phyloP scores from a whole-genome alignment of 2,888 invertebrate species.

The Watsonalla cultraria region DNA sequence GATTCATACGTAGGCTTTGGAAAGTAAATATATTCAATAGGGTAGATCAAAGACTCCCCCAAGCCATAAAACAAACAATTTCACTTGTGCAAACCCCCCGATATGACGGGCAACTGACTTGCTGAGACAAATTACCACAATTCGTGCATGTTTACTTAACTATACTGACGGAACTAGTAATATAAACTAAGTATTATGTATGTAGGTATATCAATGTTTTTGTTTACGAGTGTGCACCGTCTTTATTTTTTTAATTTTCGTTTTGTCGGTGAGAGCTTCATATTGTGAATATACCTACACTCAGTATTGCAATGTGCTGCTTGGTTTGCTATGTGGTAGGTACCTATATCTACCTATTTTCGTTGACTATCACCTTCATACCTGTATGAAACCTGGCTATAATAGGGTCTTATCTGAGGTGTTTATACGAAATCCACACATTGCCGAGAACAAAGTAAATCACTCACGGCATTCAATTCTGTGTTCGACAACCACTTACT shows the following conservation, averaged over 20 bases:
- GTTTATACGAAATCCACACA: conserved; percentile 15
- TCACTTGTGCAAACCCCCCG: conserved; percentile 12
- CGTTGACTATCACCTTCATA: conserved; percentile 2
- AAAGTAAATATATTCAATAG: conserved; percentile 9
- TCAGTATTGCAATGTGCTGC: too few species aligned
- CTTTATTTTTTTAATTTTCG: too few species aligned
- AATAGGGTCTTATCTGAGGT: too few species aligned
- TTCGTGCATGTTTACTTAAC: conserved; percentile 28
- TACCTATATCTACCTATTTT: conserved; percentile 2
- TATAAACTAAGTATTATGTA: conserved; percentile 18
- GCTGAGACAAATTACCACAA: conserved; percentile 50
- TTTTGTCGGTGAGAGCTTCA: too few species aligned
- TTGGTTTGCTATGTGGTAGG: too few species aligned
- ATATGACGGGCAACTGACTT: conserved; percentile 37
- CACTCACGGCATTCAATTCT: conserved; percentile 39
- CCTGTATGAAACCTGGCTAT: conserved; percentile 4
- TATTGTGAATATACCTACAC: too few species aligned
- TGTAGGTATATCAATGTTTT: too few species aligned
- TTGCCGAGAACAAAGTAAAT: conserved; percentile 23
- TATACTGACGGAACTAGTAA: conserved; percentile 24
- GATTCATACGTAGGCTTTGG: too few species aligned
- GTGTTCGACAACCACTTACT: conserved; percentile 37
- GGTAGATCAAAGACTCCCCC: conserved; percentile 22
- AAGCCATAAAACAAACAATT: conserved; percentile 39
- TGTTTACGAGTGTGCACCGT: too few species aligned